These are phyloP conservation scores for Synanthedon formicaeformis DNA, from an alignment of 2,888 invertebrate genomes.

Conservation along the genomic window DNA sequence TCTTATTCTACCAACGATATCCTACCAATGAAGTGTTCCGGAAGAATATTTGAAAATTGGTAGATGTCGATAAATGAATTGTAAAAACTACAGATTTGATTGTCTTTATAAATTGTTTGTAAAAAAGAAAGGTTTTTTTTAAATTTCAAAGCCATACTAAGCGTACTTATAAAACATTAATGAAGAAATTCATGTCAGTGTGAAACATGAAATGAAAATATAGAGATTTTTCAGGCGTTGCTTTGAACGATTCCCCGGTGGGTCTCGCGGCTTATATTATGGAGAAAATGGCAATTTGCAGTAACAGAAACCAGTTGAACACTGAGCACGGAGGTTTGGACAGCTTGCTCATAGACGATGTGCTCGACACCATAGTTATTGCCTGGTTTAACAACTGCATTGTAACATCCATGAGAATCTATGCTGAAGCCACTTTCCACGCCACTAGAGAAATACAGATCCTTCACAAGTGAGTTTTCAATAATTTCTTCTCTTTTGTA, in stretches of 20 bases:
- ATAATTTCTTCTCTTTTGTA: too few relatives aligned
- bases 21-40: too few relatives aligned
- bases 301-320: slow-evolving; percentile 67
- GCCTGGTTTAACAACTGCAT: slow-evolving; percentile 83
- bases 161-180: too few relatives aligned
- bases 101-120: too few relatives aligned
- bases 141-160: too few relatives aligned
- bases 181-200: too few relatives aligned
- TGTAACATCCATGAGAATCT: slow-evolving; percentile 81
- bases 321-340: slow-evolving; percentile 76
- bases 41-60: too few relatives aligned
- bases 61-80: too few relatives aligned
- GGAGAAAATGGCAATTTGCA: slow-evolving; percentile 86
- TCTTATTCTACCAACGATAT: too few relatives aligned
- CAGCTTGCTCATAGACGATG: slow-evolving; percentile 74
- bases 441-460: slow-evolving; percentile 18
- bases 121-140: too few relatives aligned
- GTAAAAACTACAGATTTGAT: too few relatives aligned
- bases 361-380: slow-evolving; percentile 86
- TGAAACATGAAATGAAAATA: too few relatives aligned
- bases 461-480: slow-evolving; percentile 8
- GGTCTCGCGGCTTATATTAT: slow-evolving; percentile 89
- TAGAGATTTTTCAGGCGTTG: slow-evolving; percentile 66
- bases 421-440: slow-evolving; percentile 72
- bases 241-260: slow-evolving; percentile 80